A percentile compares a stretch with the other conserved stretches of the same genome.
phyloP scores from a whole-genome alignment of 2,888 invertebrate genomes.

The Emmelina monodactyla region DNA sequence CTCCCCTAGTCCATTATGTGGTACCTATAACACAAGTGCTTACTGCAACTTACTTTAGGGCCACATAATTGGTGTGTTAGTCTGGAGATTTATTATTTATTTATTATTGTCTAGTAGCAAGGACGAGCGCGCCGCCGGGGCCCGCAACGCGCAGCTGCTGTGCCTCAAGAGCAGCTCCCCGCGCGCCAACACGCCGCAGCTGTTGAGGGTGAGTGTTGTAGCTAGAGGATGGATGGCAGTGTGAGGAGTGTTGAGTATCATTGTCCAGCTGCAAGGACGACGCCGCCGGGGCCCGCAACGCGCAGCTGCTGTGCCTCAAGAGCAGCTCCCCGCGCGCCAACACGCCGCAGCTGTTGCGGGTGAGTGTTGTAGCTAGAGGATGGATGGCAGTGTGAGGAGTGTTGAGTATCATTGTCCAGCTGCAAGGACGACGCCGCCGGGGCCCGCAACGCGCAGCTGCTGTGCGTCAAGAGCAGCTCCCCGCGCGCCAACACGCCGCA shows the following conservation, averaged over 20 bases:
- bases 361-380: too few relatives aligned
- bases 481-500: neutral
- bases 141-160: constrained; percentile 41
- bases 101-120: constrained; percentile 20
- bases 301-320: constrained; percentile 37
- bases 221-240: too few relatives aligned
- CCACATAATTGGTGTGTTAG: too few relatives aligned
- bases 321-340: constrained; percentile 37
- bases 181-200: constrained; percentile 44
- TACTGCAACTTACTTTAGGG: too few relatives aligned
- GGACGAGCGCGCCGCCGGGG: constrained; percentile 27
- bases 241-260: too few relatives aligned
- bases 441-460: constrained; percentile 40
- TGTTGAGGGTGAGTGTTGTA: constrained; percentile 37
- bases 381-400: too few relatives aligned
- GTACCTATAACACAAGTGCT: too few relatives aligned
- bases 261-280: constrained; percentile 24
- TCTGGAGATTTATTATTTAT: too few relatives aligned
- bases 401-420: constrained; percentile 20
- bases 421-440: constrained; percentile 27
- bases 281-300: constrained; percentile 33
- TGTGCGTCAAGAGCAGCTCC: constrained; percentile 23
- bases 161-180: too few relatives aligned
- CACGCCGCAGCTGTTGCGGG: constrained; percentile 44
- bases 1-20: too few relatives aligned